Conservation (phyloP, 2,888 invertebrate genomes). For the Lepidochrysops patricia region DNA sequence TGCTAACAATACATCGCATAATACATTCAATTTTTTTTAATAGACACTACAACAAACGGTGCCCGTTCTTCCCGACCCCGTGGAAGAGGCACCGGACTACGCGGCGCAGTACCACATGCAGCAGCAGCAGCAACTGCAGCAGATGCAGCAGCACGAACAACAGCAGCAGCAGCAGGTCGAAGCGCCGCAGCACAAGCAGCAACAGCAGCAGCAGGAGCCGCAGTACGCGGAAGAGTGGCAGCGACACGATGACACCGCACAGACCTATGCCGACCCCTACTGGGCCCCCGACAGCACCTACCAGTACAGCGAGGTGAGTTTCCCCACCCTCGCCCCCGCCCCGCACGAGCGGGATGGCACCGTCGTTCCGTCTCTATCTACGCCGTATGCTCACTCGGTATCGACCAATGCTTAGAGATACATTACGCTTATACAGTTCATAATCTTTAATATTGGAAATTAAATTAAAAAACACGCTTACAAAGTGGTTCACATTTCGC, state of each 20-base stretch:
- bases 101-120: slow-evolving; percentile 33
- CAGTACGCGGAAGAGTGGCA: slow-evolving; percentile 19
- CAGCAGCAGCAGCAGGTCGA: slow-evolving; percentile 19
- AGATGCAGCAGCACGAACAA: slow-evolving; percentile 14
- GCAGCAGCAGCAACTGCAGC: slow-evolving; percentile 20
- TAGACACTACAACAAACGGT: slow-evolving; percentile 23
- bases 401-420: neutral
- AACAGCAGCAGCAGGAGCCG: slow-evolving; percentile 18
- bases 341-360: slow-evolving; percentile 5
- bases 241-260: slow-evolving; percentile 29
- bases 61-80: slow-evolving; percentile 21
- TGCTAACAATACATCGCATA: too few species aligned
- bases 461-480: neutral
- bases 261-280: slow-evolving; percentile 39
- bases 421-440: neutral
- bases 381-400: neutral
- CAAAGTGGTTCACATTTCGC: neutral
- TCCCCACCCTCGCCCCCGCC: neutral
- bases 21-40: too few species aligned
- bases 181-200: slow-evolving; percentile 30
- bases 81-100: slow-evolving; percentile 34
- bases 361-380: slow-evolving; percentile 2
- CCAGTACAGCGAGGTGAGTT: slow-evolving; percentile 42
- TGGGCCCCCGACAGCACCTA: slow-evolving; percentile 41
- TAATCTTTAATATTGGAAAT: too few species aligned